Conservation (phyloP, 2,888 invertebrate genomes). For the Halocaridina rubra region DNA sequence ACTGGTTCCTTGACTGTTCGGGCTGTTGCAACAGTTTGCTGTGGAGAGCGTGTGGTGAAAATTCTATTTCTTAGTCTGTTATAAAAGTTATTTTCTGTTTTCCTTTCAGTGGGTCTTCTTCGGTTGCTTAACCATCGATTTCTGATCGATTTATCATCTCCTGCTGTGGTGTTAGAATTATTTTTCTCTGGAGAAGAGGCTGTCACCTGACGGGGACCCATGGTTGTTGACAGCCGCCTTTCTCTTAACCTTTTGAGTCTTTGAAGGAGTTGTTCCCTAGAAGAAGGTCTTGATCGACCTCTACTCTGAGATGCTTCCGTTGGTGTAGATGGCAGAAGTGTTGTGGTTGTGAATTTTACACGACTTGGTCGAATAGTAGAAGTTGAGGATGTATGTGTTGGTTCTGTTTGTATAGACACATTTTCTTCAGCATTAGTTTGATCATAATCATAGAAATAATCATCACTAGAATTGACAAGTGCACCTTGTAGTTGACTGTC, state of each 20-base stretch:
- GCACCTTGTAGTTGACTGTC: no score
- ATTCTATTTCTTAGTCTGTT: not conserved
- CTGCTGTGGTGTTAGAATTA: not conserved
- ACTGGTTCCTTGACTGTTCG: not conserved
- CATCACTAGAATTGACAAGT: no score
- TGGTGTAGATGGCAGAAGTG: not conserved
- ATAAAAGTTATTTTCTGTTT: not conserved
- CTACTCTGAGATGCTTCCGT: not conserved
- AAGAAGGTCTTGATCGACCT: not conserved
- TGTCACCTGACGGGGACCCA: not conserved
- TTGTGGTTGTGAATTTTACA: not conserved
- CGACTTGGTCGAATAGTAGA: not conserved
- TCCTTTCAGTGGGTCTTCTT: not conserved
- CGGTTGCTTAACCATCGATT: not conserved
- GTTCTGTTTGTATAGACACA: no score
- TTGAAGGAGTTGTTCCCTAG: not conserved
- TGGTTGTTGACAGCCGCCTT: not conserved
- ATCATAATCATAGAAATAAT: no score
- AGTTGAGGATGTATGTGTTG: not conserved
- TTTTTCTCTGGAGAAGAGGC: not conserved
- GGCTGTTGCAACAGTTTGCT: not conserved
- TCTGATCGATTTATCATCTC: no score
- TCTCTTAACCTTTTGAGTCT: not conserved
- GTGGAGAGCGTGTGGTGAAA: not conserved
- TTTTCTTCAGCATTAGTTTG: no score